A percentile compares a stretch with the other conserved stretches of the same genome.
phyloP scores from a whole-genome alignment of 2,113 vertebrate genomes.

The Promerops cafer region DNA sequence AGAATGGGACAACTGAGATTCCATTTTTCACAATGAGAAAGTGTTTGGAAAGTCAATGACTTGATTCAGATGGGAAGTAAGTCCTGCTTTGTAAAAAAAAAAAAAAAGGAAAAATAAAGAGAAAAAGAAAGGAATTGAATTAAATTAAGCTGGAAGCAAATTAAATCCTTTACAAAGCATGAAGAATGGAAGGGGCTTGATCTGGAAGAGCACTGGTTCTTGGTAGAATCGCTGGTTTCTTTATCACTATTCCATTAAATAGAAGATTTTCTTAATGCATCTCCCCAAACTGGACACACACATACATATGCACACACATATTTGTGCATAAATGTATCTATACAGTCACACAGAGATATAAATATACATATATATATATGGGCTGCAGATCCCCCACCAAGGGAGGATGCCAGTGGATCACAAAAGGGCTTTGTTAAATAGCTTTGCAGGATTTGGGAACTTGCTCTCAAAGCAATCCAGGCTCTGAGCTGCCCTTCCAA shows the following conservation, averaged over 20 bases:
- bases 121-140: background rate
- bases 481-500: background rate
- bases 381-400: background rate
- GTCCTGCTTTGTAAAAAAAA: background rate
- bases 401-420: background rate
- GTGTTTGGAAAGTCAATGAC: background rate
- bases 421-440: background rate
- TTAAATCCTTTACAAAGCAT: background rate
- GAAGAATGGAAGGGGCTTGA: background rate
- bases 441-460: background rate
- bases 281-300: background rate
- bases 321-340: background rate
- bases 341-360: background rate
- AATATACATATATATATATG: accelerated
- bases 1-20: background rate
- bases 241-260: background rate
- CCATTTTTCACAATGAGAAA: background rate
- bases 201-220: background rate
- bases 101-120: background rate
- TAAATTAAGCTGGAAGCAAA: background rate
- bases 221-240: background rate
- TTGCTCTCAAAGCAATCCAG: background rate
- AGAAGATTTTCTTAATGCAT: slow-evolving; percentile 8
- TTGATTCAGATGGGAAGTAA: background rate
- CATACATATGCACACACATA: background rate